Percentiles rank a stretch among this genome's conserved stretches.
Conservation (phyloP, 2,113 vertebrate species). For the Nematolebias whitei region DNA sequence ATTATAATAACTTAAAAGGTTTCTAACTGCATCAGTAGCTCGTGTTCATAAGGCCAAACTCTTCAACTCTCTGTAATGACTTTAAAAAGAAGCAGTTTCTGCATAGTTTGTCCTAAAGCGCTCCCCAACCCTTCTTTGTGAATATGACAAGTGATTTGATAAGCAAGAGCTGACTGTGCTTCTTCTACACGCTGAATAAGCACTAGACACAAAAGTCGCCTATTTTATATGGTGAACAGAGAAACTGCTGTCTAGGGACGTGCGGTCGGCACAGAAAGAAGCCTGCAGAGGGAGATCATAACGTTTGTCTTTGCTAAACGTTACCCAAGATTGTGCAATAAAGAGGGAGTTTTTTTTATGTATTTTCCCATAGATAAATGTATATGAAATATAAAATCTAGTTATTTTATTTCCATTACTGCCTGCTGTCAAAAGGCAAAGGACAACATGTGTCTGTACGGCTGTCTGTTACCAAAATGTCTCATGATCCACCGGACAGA, state of each 20-base stretch:
- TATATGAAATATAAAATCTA: neutral
- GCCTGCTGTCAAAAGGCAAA: too few species aligned
- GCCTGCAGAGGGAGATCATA: slow-evolving; percentile 21
- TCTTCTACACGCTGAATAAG: slow-evolving; percentile 62
- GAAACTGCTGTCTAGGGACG: slow-evolving; percentile 29
- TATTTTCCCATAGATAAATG: neutral
- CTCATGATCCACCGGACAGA: too few species aligned
- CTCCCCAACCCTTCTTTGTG: slow-evolving; percentile 53
- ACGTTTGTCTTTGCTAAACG: slow-evolving; percentile 14
- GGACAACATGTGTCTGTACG: too few species aligned
- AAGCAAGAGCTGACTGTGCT: slow-evolving; percentile 56
- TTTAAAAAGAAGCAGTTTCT: slow-evolving; percentile 29
- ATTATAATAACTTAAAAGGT: slow-evolving; percentile 10
- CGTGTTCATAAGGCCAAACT: slow-evolving; percentile 19
- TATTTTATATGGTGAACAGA: slow-evolving; percentile 28
- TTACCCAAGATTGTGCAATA: neutral
- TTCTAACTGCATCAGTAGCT: slow-evolving; percentile 4
- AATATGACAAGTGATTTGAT: slow-evolving; percentile 66
- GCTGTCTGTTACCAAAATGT: too few species aligned
- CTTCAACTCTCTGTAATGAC: slow-evolving; percentile 23
- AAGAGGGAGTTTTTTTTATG: neutral
- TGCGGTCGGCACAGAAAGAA: slow-evolving; percentile 41
- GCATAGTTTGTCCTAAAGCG: slow-evolving; percentile 40
- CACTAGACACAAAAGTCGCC: slow-evolving; percentile 35
- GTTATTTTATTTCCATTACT: neutral